Percentiles rank a stretch among this genome's conserved stretches.
Evolutionary conservation across 2,888 invertebrate genomes (phyloP).

Genomic region (Drosophila hamatofila): DNA sequence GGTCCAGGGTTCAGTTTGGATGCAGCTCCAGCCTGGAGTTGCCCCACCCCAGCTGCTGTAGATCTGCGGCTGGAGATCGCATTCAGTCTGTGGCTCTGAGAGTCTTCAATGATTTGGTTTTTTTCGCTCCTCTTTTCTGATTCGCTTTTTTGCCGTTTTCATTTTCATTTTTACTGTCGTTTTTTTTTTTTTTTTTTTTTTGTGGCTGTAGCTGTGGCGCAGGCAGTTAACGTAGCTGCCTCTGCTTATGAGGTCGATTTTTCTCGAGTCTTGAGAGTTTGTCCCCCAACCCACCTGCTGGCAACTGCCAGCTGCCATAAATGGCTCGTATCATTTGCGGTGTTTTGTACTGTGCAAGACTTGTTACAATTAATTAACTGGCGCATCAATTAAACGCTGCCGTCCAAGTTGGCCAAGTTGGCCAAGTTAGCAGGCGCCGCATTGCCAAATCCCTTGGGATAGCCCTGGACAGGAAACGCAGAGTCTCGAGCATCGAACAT

Average conservation of each 20-base stretch:
- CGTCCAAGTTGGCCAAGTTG: slow-evolving; percentile 25
- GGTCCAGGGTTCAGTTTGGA: slow-evolving; percentile 16
- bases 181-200: neutral
- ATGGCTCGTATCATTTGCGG: slow-evolving; percentile 61
- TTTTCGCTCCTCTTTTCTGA: slow-evolving; percentile 6
- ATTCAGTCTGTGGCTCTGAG: slow-evolving; percentile 46
- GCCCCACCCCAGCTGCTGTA: slow-evolving; percentile 23
- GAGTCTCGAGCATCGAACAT: slow-evolving; percentile 33
- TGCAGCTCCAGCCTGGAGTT: slow-evolving; percentile 2
- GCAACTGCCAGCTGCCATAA: slow-evolving; percentile 55
- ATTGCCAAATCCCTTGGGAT: slow-evolving; percentile 51
- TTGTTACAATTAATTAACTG: slow-evolving; percentile 80
- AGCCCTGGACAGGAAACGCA: slow-evolving; percentile 37
- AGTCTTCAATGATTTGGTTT: slow-evolving; percentile 62
- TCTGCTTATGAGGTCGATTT: slow-evolving; percentile 72
- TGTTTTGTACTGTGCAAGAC: slow-evolving; percentile 61
- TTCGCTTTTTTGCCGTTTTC: slow-evolving; percentile 36
- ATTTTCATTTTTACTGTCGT: slow-evolving; percentile 22
- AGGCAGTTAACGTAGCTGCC: slow-evolving; percentile 69
- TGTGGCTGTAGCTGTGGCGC: slow-evolving; percentile 20
- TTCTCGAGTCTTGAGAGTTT: slow-evolving; percentile 13
- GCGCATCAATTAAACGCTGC: slow-evolving; percentile 72
- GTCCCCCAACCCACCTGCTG: neutral
- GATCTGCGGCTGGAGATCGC: slow-evolving; percentile 43
- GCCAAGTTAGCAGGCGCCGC: slow-evolving; percentile 51